These are phyloP conservation scores for Prietella phreatophila DNA, from an alignment of 2,113 vertebrate species.

Conservation along the genomic window DNA sequence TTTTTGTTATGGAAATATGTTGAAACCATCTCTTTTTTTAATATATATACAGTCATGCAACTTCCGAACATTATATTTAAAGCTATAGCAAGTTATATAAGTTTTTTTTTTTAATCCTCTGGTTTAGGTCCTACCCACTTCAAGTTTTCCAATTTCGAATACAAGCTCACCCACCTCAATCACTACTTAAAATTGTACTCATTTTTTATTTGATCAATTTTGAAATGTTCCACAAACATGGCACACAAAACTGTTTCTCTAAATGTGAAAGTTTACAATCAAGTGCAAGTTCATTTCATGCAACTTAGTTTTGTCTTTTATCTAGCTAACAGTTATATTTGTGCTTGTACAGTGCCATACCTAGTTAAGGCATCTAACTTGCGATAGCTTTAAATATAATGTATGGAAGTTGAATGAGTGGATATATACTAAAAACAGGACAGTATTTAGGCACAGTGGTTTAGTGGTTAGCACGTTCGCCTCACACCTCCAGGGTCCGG, in stretches of 20 bases:
- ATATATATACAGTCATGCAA: no score
- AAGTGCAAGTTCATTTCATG: not conserved
- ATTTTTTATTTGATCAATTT: not conserved
- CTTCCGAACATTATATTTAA: no score
- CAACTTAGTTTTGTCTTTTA: not conserved
- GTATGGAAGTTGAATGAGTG: not conserved
- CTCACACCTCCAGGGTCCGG: no score
- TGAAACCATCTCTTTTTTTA: no score
- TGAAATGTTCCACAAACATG: not conserved
- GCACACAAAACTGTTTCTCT: not conserved
- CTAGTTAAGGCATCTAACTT: not conserved
- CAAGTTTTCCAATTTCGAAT: not conserved
- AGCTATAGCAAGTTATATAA: no score
- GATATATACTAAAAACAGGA: not conserved
- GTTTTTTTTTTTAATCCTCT: not conserved
- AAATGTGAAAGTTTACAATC: not conserved
- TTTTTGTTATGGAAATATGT: no score
- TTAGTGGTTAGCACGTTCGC: no score
- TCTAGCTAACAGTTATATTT: no score
- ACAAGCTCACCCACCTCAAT: not conserved
- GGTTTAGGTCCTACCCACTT: not conserved
- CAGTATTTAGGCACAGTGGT: not conserved
- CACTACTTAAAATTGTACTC: not conserved
- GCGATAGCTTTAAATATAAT: not conserved
- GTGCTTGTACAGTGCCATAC: no score